Evolutionary conservation across 35 echinoderm and acorn worm species (phyloP), one percentile per base, ranked within the genome.

Genomic region (Strongylocentrotus purpuratus): DNA sequence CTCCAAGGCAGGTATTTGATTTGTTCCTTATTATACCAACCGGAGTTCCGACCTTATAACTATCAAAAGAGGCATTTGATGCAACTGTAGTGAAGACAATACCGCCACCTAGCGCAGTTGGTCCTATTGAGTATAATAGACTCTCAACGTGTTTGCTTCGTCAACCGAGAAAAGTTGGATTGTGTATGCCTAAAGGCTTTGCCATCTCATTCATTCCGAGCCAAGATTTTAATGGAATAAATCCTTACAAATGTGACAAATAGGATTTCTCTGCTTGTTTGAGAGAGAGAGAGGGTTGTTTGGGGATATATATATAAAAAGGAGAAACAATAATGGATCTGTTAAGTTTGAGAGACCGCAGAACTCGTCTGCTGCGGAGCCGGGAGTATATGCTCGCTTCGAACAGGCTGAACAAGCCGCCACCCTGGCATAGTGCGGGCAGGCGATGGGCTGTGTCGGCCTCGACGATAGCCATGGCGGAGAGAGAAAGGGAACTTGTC

Each of bases 271-370:
- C 61, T 25, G 17, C 2, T 25, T 70, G 17, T 22, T 18, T 15
- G 33, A 32, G 45, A 33, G 45, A 33, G 87, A 35, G 87, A 4
- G 4, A 33, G 87, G 87, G 33, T 2, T 86, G 7, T 86, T 41
- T 33, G 45, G 45, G n/a, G n/a, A n/a, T 46, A 28, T 14, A 46
- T 25, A 10, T 70, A 70, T 70, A 88, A 88, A 33, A 18, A 28
- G 45, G 17, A 28, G 91, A 52, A 92, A 92, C 41, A 4, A 92
- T 41, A 48, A 92, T 92, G 91, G 91, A 92, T 92, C n/a, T 92
- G n/a, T 92, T 92, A 46, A 48, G 46, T 46, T 55, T 92, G n/a
- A 31, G 47, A 55, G 91, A 92, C 14, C 41, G 48, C 17, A 33
- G 45, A 88, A 92, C 91, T 45, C 91, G 91, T 12, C 91, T 46